Conservation (phyloP, 2,888 invertebrate species). For the Mythimna loreyi region DNA sequence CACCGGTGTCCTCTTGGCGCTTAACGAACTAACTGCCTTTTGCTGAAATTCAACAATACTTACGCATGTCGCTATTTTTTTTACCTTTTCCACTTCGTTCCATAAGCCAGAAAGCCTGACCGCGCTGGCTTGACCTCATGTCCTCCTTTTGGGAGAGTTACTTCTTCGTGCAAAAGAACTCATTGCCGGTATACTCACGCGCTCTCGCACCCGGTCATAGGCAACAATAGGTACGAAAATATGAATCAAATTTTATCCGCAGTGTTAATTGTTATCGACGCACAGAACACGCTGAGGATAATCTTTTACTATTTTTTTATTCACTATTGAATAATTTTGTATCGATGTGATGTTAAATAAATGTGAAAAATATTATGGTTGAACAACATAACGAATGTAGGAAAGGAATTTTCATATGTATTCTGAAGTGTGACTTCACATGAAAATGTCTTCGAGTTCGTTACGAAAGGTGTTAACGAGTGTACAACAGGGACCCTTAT, state of each 20-base stretch:
- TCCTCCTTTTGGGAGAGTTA: background rate
- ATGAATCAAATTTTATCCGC: background rate
- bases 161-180: background rate
- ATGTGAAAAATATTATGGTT: background rate
- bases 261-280: background rate
- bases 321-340: background rate
- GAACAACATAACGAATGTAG: background rate
- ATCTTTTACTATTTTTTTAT: no score
- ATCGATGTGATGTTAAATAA: background rate
- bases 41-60: background rate
- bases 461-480: conserved; percentile 80
- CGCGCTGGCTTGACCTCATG: background rate
- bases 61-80: background rate
- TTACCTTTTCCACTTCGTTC: background rate
- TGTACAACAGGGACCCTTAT: conserved; percentile 75
- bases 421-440: conserved; percentile 39
- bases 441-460: conserved; percentile 57
- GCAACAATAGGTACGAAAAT: background rate
- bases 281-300: no score
- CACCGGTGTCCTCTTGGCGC: no score
- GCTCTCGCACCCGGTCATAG: background rate
- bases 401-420: conserved; percentile 31
- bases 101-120: background rate
- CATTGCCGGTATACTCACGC: background rate
- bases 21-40: no score